These are phyloP conservation scores for Tiphia femorata DNA, from an alignment of 2,888 invertebrate species.

Conservation along the genomic window DNA sequence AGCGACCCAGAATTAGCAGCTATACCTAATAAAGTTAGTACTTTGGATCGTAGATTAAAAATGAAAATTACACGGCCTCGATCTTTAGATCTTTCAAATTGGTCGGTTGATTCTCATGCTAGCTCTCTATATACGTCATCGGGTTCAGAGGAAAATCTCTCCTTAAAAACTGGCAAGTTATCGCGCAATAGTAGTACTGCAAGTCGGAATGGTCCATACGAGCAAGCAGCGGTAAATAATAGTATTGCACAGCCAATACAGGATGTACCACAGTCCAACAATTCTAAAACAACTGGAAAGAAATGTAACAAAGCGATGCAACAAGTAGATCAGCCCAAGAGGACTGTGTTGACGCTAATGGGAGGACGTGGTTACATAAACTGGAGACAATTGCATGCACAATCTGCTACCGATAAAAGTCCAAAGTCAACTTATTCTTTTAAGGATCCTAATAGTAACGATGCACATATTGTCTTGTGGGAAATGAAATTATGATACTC, in stretches of 20 bases:
- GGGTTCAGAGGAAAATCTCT: constrained; percentile 88
- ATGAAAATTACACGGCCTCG: constrained; percentile 87
- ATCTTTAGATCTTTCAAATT: constrained; percentile 86
- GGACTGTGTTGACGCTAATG: constrained; percentile 87
- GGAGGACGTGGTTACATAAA: constrained; percentile 91
- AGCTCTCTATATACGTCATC: constrained; percentile 86
- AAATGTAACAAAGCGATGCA: constrained; percentile 59
- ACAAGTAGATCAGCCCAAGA: constrained; percentile 71
- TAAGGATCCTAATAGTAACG: constrained; percentile 82
- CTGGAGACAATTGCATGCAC: constrained; percentile 78
- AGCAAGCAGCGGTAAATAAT: constrained; percentile 42
- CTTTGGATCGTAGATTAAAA: constrained; percentile 82
- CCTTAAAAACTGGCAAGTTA: constrained; percentile 75
- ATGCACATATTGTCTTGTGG: constrained; percentile 92
- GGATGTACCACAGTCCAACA: constrained; percentile 42
- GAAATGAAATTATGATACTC: constrained; percentile 82
- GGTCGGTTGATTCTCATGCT: constrained; percentile 89
- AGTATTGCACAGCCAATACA: constrained; percentile 59
- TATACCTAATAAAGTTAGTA: constrained; percentile 85
- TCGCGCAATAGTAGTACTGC: constrained; percentile 83
- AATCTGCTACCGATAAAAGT: constrained; percentile 71
- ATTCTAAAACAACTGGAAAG: constrained; percentile 54
- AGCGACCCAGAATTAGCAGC: constrained; percentile 89
- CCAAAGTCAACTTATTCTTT: constrained; percentile 61
- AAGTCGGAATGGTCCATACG: constrained; percentile 74